A percentile compares a stretch with the other conserved stretches of the same genome.
phyloP scores from a whole-genome alignment of 2,888 invertebrate species.

The Lasioglossum figueresi region DNA sequence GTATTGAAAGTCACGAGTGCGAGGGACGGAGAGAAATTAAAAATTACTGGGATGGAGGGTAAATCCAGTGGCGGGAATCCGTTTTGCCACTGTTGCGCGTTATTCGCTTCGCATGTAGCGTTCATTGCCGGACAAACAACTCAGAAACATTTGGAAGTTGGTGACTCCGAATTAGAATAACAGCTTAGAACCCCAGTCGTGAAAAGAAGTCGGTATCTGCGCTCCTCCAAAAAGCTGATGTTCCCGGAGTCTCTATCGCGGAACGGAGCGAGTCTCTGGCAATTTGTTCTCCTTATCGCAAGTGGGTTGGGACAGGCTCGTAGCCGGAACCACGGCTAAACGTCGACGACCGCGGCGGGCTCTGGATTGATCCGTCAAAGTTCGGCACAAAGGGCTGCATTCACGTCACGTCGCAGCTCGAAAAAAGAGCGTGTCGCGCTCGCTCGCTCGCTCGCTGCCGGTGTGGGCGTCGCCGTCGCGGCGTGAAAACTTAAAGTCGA shows the following conservation, averaged over 20 bases:
- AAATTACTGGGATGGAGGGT: neutral
- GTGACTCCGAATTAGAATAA: too few species aligned
- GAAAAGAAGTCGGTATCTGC: neutral
- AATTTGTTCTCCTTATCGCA: conserved; percentile 49
- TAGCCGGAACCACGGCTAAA: conserved; percentile 56
- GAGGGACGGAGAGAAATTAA: neutral
- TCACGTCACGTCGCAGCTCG: conserved; percentile 61
- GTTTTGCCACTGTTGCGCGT: neutral
- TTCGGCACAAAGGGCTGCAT: conserved; percentile 69
- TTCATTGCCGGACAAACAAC: neutral
- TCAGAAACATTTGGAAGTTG: neutral
- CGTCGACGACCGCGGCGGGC: conserved; percentile 42
- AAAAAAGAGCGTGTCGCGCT: conserved; percentile 21
- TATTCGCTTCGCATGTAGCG: neutral
- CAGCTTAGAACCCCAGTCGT: too few species aligned
- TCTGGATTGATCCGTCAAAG: conserved; percentile 73
- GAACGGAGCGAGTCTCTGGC: conserved; percentile 18
- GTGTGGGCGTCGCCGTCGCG: conserved; percentile 24
- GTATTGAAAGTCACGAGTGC: neutral
- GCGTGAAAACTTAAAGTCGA: conserved; percentile 75
- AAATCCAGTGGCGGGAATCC: neutral
- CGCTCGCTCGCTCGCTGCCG: neutral
- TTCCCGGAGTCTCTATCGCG: neutral
- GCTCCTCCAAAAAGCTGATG: neutral
- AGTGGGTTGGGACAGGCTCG: neutral